A percentile compares a stretch with the other conserved stretches of the same genome.
phyloP scores from a whole-genome alignment of 2,888 invertebrate species.

The Fissipunctia ypsillon region DNA sequence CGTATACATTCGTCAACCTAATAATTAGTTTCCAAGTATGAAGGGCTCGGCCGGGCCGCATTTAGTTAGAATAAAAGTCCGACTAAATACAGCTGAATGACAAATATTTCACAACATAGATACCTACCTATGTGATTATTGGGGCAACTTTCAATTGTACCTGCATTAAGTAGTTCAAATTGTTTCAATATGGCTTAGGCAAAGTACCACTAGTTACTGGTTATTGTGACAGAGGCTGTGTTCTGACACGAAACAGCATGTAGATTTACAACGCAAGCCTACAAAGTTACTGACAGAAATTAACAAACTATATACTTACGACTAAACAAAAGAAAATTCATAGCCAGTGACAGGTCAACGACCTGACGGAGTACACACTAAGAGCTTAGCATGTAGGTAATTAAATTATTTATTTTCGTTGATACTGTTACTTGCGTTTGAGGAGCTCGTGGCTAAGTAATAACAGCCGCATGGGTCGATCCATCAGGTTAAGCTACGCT shows the following conservation, averaged over 20 bases:
- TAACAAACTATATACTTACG: conserved; percentile 45
- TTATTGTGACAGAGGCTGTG: conserved; percentile 60
- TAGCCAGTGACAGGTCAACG: conserved; percentile 56
- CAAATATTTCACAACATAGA: conserved; percentile 14
- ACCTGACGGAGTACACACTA: conserved; percentile 38
- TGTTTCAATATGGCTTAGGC: conserved; percentile 41
- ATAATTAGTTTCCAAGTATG: neutral
- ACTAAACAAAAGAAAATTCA: conserved; percentile 59
- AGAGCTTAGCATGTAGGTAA: conserved; percentile 40
- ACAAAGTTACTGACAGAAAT: conserved; percentile 67
- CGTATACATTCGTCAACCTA: neutral
- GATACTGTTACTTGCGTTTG: conserved; percentile 4
- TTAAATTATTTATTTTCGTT: neutral
- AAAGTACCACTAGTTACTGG: conserved; percentile 39
- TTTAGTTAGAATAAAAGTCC: neutral
- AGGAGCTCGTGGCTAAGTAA: too few species aligned
- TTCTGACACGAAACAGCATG: conserved; percentile 53
- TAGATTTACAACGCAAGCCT: conserved; percentile 54
- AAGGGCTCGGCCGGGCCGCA: neutral
- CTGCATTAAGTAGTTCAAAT: conserved; percentile 48
- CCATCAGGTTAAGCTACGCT: too few species aligned
- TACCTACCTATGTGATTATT: conserved; percentile 45
- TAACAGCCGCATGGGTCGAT: too few species aligned
- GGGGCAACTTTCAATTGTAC: conserved; percentile 52
- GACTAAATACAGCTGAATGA: conserved; percentile 13